Percentiles rank a stretch among this genome's conserved stretches.
Evolutionary conservation across 2,113 vertebrate genomes (phyloP).

Genomic region (Gallinago jamesoni): DNA sequence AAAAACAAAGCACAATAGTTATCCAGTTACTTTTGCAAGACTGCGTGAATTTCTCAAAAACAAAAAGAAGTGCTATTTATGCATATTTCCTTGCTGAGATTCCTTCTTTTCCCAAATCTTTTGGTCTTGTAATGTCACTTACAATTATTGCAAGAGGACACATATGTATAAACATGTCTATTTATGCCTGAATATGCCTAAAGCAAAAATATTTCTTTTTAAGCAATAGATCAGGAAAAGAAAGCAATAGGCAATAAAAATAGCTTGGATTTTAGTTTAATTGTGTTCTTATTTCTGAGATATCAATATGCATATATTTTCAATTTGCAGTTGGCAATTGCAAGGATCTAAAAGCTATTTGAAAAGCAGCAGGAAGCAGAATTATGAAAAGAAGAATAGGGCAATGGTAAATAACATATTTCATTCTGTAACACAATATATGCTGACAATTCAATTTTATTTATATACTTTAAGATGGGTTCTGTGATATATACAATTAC

Average conservation of each 20-base stretch:
- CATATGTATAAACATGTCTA: background rate
- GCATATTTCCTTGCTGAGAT: background rate
- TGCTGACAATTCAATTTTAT: background rate
- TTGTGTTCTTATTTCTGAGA: background rate
- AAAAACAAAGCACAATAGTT: background rate
- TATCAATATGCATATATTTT: slow-evolving; percentile 17
- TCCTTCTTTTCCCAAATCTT: background rate
- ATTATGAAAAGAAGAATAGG: background rate
- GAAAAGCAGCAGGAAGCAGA: slow-evolving; percentile 25
- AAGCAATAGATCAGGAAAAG: background rate
- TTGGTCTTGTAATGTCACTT: background rate
- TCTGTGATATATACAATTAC: background rate
- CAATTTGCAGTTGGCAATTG: slow-evolving; percentile 6
- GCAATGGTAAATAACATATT: background rate
- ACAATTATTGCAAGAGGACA: background rate
- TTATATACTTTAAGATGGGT: background rate
- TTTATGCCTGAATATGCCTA: background rate
- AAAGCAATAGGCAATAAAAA: background rate
- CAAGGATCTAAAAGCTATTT: slow-evolving; percentile 4
- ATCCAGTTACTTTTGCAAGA: background rate
- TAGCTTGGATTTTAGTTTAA: background rate
- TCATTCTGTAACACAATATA: background rate
- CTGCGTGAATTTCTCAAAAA: background rate
- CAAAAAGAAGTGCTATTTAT: background rate
- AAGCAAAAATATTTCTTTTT: background rate